A percentile compares a stretch with the other conserved stretches of the same genome.
These are phyloP conservation scores for Somateria mollissima DNA, from an alignment of 2,797 vertebrate species.

Conservation along the genomic window DNA sequence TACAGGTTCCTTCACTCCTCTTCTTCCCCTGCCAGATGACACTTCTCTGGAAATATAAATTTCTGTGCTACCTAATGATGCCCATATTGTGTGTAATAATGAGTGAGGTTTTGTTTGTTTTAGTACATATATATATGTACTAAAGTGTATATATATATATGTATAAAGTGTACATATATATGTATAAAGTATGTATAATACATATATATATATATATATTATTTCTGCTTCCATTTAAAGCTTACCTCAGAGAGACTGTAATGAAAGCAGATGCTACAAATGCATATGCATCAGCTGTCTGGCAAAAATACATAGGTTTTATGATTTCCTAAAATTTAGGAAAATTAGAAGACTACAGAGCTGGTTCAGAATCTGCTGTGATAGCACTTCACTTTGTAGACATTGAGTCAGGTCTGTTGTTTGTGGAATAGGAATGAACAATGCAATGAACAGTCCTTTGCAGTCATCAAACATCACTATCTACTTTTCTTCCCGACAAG, in stretches of 20 bases:
- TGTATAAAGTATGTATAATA: no score
- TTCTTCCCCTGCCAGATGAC: not conserved
- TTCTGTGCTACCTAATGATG: not conserved
- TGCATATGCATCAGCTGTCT: not conserved
- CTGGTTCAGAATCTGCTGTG: not conserved
- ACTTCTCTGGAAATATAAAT: not conserved
- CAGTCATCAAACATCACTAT: not conserved
- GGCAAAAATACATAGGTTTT: not conserved
- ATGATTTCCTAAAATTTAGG: not conserved
- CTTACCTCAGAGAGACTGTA: not conserved
- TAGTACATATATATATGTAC: not conserved
- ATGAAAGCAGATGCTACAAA: not conserved
- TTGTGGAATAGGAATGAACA: not conserved
- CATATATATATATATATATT: not conserved
- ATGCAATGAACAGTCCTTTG: not conserved
- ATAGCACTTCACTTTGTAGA: not conserved
- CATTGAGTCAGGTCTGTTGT: not conserved
- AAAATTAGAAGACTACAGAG: not conserved
- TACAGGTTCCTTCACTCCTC: not conserved
- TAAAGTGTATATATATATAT: not conserved
- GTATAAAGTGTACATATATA: no score
- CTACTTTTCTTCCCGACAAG: not conserved
- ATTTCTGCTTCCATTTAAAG: not conserved
- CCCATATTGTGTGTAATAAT: not conserved
- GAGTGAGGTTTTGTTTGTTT: not conserved